phyloP scores from a whole-genome alignment of 2,113 vertebrate genomes.

The Corythornis vintsioides region DNA sequence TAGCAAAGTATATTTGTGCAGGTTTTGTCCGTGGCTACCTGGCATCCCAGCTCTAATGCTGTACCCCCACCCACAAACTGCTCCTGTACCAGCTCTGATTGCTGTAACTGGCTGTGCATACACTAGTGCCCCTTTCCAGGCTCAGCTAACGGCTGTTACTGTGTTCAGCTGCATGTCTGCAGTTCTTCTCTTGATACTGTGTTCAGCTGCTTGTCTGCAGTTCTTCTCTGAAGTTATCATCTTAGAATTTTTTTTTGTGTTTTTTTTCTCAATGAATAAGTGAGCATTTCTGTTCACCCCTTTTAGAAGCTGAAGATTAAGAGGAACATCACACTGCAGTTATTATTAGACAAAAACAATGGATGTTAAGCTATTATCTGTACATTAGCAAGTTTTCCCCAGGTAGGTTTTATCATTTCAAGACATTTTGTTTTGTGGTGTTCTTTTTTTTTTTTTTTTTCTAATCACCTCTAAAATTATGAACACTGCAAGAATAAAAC shows the following conservation, averaged over 20 bases:
- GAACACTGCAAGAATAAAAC: constrained; percentile 76
- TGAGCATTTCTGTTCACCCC: neutral
- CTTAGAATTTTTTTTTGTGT: neutral
- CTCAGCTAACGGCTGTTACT: neutral
- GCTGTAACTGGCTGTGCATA: fast-evolving
- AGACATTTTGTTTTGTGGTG: constrained; percentile 72
- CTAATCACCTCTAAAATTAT: constrained; percentile 82
- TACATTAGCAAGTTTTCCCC: constrained; percentile 76
- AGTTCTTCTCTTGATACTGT: neutral
- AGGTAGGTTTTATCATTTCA: constrained; percentile 73
- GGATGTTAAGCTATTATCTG: constrained; percentile 77
- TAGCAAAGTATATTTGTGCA: neutral
- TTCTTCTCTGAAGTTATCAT: neutral
- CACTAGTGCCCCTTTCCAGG: neutral
- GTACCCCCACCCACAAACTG: neutral
- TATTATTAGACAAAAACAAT: constrained; percentile 59
- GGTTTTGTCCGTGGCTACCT: neutral
- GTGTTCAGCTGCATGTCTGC: neutral
- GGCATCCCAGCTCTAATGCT: neutral
- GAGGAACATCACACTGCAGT: constrained; percentile 40
- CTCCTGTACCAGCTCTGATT: neutral
- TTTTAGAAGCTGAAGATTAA: constrained; percentile 48
- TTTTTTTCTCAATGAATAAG: constrained; percentile 34
- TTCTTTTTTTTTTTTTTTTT: constrained; percentile 70
- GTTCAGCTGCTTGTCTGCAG: neutral